Conservation (phyloP, 2,113 vertebrate genomes). For the Smithornis capensis region DNA sequence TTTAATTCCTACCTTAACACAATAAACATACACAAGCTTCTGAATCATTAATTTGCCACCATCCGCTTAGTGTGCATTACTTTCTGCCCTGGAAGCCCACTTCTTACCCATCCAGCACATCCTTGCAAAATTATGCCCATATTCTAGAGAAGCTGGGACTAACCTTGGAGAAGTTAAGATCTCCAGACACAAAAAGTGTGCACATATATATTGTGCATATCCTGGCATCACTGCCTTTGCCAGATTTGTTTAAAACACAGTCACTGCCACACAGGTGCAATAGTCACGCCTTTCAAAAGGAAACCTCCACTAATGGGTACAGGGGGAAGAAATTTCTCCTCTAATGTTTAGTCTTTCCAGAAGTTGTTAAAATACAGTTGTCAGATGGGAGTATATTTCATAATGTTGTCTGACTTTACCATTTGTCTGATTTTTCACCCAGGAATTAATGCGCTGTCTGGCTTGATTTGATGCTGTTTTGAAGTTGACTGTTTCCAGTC, state of each 20-base stretch:
- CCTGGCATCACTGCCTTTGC: background rate
- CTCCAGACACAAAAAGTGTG: background rate
- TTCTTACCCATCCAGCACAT: background rate
- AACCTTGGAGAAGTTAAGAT: background rate
- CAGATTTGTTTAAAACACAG: background rate
- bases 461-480: slow-evolving; percentile 76
- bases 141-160: background rate
- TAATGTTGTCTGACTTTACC: slow-evolving; percentile 63
- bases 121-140: background rate
- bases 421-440: slow-evolving; percentile 86
- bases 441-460: slow-evolving; percentile 84
- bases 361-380: background rate
- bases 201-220: background rate
- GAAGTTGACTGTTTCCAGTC: slow-evolving; percentile 83
- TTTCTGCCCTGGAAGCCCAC: background rate
- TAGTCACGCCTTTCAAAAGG: background rate
- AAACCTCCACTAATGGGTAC: background rate
- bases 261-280: background rate
- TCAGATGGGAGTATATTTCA: background rate
- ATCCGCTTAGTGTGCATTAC: background rate
- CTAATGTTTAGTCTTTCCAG: background rate
- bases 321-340: background rate
- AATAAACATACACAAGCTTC: background rate
- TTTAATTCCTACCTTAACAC: background rate
- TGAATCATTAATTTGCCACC: background rate